These are phyloP conservation scores for Xylophagus ater DNA, from an alignment of 2,888 invertebrate species.

Conservation along the genomic window DNA sequence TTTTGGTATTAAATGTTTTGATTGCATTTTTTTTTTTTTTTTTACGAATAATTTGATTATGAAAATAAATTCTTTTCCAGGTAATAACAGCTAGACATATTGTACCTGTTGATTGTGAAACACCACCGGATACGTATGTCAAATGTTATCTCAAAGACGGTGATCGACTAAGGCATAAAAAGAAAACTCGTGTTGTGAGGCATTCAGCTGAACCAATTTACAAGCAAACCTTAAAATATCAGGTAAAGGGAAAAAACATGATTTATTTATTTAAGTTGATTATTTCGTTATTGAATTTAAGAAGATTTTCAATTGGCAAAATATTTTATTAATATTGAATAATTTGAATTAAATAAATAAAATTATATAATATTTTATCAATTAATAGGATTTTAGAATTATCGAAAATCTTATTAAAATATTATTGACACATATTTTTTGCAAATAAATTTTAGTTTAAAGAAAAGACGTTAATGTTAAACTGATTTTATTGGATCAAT, in stretches of 20 bases:
- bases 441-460: too few species aligned
- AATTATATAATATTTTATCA: too few species aligned
- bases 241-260: conserved; percentile 42
- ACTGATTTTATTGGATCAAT: too few species aligned
- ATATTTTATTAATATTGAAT: conserved; percentile 2
- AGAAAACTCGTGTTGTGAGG: conserved; percentile 76
- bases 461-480: too few species aligned
- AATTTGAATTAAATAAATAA: conserved; percentile 2
- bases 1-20: neutral
- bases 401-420: too few species aligned
- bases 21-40: neutral
- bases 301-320: neutral
- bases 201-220: conserved; percentile 76
- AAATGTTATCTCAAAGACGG: conserved; percentile 87
- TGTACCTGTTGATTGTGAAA: conserved; percentile 55
- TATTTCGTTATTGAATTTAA: neutral
- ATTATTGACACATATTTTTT: too few species aligned
- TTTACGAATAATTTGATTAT: conserved; percentile 1
- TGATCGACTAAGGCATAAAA: conserved; percentile 79
- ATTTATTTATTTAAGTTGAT: neutral
- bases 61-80: conserved; percentile 21
- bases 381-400: too few species aligned
- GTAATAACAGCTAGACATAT: conserved; percentile 61
- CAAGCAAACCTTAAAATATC: conserved; percentile 80
- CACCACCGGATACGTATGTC: conserved; percentile 80